Percentiles rank a stretch among this genome's conserved stretches.
phyloP scores from a whole-genome alignment of 2,888 invertebrate genomes.

The Elmis aenea region DNA sequence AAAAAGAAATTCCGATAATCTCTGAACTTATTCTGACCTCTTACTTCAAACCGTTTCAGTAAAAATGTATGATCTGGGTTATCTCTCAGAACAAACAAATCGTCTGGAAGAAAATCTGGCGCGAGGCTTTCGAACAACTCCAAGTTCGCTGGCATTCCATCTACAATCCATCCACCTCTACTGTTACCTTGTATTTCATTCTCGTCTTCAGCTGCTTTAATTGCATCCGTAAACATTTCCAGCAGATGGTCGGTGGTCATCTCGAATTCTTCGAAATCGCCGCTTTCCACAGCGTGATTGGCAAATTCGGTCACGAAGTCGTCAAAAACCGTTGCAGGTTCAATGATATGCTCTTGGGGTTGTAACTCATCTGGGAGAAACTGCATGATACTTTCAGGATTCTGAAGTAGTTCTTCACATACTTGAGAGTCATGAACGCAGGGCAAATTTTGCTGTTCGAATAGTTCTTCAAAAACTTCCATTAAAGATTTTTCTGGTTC shows the following conservation, averaged over 20 bases:
- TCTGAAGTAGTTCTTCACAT: slow-evolving; percentile 8
- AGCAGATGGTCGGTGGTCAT: slow-evolving; percentile 47
- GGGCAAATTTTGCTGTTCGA: slow-evolving; percentile 3
- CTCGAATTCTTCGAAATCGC: slow-evolving; percentile 44
- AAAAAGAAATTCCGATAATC: slow-evolving; percentile 36
- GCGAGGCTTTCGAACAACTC: slow-evolving; percentile 50
- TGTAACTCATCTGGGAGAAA: slow-evolving; percentile 46
- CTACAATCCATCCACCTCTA: slow-evolving; percentile 56
- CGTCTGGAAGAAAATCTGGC: slow-evolving; percentile 50
- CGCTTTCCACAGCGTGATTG: slow-evolving; percentile 44
- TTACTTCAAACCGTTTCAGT: slow-evolving; percentile 29
- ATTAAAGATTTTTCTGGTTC: background rate
- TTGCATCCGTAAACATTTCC: slow-evolving; percentile 42
- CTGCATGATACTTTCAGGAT: slow-evolving; percentile 22
- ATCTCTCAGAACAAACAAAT: slow-evolving; percentile 53
- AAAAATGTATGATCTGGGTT: slow-evolving; percentile 46
- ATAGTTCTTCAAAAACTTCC: background rate
- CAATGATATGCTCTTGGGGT: slow-evolving; percentile 16
- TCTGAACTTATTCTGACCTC: slow-evolving; percentile 28
- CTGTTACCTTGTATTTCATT: slow-evolving; percentile 36
- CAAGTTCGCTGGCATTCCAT: slow-evolving; percentile 52
- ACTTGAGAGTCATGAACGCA: slow-evolving; percentile 4
- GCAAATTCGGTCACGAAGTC: slow-evolving; percentile 50
- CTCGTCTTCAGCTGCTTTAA: slow-evolving; percentile 44
- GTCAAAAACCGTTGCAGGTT: slow-evolving; percentile 42